Base-by-base conservation (phyloP, 2,888 invertebrate species). In the Apotomis capreana region DNA sequence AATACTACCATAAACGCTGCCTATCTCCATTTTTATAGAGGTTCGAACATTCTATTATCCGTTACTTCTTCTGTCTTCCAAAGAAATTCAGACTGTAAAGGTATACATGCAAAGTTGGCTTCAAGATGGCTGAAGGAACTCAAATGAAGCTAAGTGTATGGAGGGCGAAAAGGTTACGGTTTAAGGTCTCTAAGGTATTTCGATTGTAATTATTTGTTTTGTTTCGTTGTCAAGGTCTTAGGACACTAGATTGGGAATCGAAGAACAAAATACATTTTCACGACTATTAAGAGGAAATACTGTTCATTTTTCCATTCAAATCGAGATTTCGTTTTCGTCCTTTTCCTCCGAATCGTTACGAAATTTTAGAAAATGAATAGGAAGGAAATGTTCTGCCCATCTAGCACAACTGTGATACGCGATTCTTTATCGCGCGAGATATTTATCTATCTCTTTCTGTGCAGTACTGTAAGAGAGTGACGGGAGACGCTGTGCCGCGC, bases 21-120 rank as follows among this genome's bases (percentile, higher is more conserved):
- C 71, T 71, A 71, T 71, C 71, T 71, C 49, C 49, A 60, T 44
- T 71, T 71, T 71, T 71, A 71, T 71, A 68, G 71, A 52, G 68
- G 71, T 68, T 51, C 67, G 13, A 51, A 68, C 37, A 71, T 55
- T 61, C 61, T 55, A 46, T 46, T 63, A 49, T 37, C 57, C 49
- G 52, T 65, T 70, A 65, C 59, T 54, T 59, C 49, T 10, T 0
- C 3, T 12, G 15, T 6, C 5, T 26, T 49, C 12, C 26, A 65
- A 15, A 3, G 70, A 37, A 49, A 13, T 37, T 37, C 37, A 4
- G 3, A 46, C 60, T 26, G 3, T 49, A 60, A 0, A 4, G 4
- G 0, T 0, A 4, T 46, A 6, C 0, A 3, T 2, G 8, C 49
- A 46, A 5, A 54, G 40, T n/a, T 58, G 3, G 5, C 4, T 55